Evolutionary conservation across 2,113 vertebrate genomes (phyloP), one percentile per base, ranked within the genome.

Genomic region (Toxotes jaculatrix): DNA sequence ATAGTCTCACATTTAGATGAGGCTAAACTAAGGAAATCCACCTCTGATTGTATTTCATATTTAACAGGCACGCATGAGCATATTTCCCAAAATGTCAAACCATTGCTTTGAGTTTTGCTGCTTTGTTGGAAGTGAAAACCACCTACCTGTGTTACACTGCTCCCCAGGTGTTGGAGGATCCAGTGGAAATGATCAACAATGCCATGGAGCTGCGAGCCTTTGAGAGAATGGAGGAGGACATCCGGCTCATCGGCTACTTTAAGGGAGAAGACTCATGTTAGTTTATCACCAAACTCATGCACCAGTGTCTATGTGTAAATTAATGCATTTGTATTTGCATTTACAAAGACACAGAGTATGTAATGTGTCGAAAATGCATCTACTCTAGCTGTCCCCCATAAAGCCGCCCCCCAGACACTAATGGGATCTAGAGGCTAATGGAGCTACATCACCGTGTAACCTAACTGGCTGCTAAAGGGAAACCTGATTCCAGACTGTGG

Each of bases 171-270:
- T 93, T 98, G 62, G 98, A 99, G 91, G 98, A 99, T 62, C 97
- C 98, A 0, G 97, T 99, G 76, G 98, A 99, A 72, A 88, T 98
- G 80, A 96, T 99, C 89, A 97, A 96, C 76, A 98, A 70, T 84
- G 95, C 97, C 59, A 94, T 97, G 92, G 98, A 99, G 91, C 94
- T 97, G 65, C 95, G 97, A 69, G 97, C 97, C 77, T 98, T 99
- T 10, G 97, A 98, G 77, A 94, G 96, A 89, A 97, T 99, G 1
- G 97, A 99, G 19, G 98, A 98, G 1, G 96, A 97, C 75, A 98
- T 96, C 83, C 97, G 97, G 77, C 96, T 99, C 81, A 97, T 99
- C 0, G 98, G 97, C 74, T 98, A 96, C 93, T 99, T 99, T 92
- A 99, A 96, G 93, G 96, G 96, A 79, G 96, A 96, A 78, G 97